A percentile compares a stretch with the other conserved stretches of the same genome.
Conservation (phyloP, 92 coral and sea anemone species). For the Porites cylindrica region DNA sequence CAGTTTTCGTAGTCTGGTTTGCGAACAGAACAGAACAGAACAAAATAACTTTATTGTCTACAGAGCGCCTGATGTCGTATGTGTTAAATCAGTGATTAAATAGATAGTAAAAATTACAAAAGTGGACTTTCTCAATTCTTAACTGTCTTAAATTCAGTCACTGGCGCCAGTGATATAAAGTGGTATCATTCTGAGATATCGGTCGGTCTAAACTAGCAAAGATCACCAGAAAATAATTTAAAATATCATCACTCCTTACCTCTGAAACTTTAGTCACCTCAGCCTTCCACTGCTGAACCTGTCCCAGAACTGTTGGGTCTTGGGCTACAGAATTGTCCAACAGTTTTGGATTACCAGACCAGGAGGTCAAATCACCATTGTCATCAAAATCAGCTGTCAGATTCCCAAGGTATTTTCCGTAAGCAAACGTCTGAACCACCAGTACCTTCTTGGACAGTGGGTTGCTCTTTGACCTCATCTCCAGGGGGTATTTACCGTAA, state of each 20-base stretch:
- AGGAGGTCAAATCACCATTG: constrained; percentile 73
- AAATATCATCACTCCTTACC: constrained; percentile 43
- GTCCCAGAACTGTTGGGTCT: constrained; percentile 51
- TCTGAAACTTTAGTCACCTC: constrained; percentile 70
- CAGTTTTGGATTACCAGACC: constrained; percentile 91
- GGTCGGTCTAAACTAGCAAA: too few relatives aligned
- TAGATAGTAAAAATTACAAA: too few relatives aligned
- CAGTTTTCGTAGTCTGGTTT: too few relatives aligned
- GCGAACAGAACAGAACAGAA: too few relatives aligned
- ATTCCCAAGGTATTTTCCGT: constrained; percentile 85
- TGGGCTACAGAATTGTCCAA: constrained; percentile 68
- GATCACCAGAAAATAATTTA: too few relatives aligned
- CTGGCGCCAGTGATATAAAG: too few relatives aligned
- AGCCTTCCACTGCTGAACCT: constrained; percentile 69
- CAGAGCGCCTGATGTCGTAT: too few relatives aligned
- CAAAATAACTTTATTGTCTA: too few relatives aligned
- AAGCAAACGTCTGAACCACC: constrained; percentile 87
- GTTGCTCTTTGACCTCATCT: constrained; percentile 71
- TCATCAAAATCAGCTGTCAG: constrained; percentile 82
- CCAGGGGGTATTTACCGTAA: constrained; percentile 83
- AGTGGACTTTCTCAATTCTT: too few relatives aligned
- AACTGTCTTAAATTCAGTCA: too few relatives aligned
- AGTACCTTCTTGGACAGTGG: constrained; percentile 60
- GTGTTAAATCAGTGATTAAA: too few relatives aligned
- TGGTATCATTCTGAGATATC: too few relatives aligned